A percentile compares a stretch with the other conserved stretches of the same genome.
These are phyloP conservation scores for Furcifer pardalis DNA, from an alignment of 2,797 vertebrate genomes.

Conservation along the genomic window DNA sequence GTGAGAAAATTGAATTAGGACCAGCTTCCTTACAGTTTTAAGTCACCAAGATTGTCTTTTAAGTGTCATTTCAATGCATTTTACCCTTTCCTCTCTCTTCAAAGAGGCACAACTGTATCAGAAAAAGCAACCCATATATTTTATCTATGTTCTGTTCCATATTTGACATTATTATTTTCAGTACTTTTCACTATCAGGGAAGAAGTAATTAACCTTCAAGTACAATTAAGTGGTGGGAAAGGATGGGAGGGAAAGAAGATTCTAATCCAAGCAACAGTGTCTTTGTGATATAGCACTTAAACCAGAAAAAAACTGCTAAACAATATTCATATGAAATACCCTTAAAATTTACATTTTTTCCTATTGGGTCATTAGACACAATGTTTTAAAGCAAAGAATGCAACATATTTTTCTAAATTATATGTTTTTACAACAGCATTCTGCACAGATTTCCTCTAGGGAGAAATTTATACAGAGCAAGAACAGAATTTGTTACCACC, in stretches of 20 bases:
- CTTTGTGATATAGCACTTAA: neutral
- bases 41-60: neutral
- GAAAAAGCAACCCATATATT: neutral
- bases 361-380: neutral
- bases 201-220: slow-evolving; percentile 7
- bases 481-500: neutral
- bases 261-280: neutral
- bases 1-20: neutral
- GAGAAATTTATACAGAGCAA: neutral
- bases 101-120: neutral
- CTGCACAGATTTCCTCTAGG: neutral
- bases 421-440: neutral
- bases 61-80: neutral
- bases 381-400: neutral
- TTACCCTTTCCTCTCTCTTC: neutral
- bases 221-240: slow-evolving; percentile 9
- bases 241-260: neutral
- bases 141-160: slow-evolving; percentile 7
- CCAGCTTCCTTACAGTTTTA: neutral
- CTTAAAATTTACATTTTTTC: neutral
- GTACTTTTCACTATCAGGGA: slow-evolving; percentile 3
- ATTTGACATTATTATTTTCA: slow-evolving; percentile 21
- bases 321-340: slow-evolving; percentile 11
- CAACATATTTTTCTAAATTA: neutral
- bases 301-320: neutral